phyloP scores from a whole-genome alignment of 2,113 vertebrate genomes.

The Elephas maximus region DNA sequence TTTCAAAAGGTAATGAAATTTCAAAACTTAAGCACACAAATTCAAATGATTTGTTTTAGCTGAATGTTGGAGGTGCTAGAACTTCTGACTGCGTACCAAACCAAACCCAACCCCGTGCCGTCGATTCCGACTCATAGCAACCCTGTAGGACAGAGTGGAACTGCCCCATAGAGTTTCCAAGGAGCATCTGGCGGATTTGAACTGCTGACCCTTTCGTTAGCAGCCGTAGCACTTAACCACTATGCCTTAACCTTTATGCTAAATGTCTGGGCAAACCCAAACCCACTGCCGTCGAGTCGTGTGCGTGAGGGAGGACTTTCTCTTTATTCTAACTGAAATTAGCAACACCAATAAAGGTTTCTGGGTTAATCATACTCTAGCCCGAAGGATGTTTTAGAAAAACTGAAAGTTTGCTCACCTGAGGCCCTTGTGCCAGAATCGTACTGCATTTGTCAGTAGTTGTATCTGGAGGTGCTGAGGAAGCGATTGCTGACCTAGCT shows the following conservation, averaged over 20 bases:
- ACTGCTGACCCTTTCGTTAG: no score
- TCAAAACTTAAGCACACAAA: slow-evolving; percentile 38
- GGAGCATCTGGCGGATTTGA: no score
- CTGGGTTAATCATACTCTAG: background rate
- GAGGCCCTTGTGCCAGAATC: background rate
- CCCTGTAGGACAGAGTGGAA: no score
- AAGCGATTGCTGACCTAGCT: background rate
- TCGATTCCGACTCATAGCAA: no score
- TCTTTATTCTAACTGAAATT: slow-evolving; percentile 44
- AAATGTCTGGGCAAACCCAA: background rate
- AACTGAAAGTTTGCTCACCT: background rate
- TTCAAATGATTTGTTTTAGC: background rate
- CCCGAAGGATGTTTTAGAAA: background rate
- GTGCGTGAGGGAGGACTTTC: background rate
- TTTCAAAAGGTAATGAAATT: slow-evolving; percentile 37
- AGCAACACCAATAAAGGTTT: background rate
- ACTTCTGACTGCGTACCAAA: background rate
- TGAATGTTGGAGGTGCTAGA: slow-evolving; percentile 29
- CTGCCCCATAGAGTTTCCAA: no score
- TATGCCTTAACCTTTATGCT: background rate
- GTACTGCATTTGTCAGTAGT: no score
- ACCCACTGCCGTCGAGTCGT: no score
- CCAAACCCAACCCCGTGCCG: no score
- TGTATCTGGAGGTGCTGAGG: background rate
- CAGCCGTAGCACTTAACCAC: no score